Base-by-base conservation (phyloP, 1,140 invertebrate species). In the Oryzaephilus surinamensis region DNA sequence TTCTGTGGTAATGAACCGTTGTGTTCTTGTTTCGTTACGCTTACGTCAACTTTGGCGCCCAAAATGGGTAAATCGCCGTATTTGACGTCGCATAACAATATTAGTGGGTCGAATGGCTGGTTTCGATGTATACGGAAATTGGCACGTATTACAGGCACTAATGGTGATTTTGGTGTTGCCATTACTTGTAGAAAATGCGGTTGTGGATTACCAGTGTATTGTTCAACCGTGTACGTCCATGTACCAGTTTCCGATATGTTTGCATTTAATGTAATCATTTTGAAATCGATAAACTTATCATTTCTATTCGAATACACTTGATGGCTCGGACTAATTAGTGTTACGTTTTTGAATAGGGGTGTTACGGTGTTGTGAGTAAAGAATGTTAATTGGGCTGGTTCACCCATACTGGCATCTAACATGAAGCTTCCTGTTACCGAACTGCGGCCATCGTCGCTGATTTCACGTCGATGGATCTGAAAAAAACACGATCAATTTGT, bases 151-250 rank as follows among this genome's bases (percentile, higher is more conserved):
- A 69, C 56, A 6, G 58, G 55, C 4, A 58, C 58, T 10, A 43
- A 52, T 12, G 51, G 33, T 8, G 57, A 55, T 30, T 52, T 57
- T 3, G 68, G 67, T 8, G 64, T 65, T 4, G 68, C 67, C 45
- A 61, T 63, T 4, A 72, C 67, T 60, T 72, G 69, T 6, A 73
- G 59, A 43, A 64, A 71, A 51, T 73, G 70, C 17, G 71, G 69
- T 52, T 74, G 72, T 15, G 71, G 72, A 45, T 66, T 71, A 24
- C 72, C 71, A 13, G 62, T 50, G 44, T 68, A 66, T 8, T 69
- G 58, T 54, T 74, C 71, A 21, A 74, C 70, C 16, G 60, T 63
- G 50, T 74, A 74, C 1, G 65, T 65, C 72, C 72, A 74, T 5
- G 69, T 69, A 15, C 72, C 72, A 39, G 63, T 65, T 63, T 72